Percentiles rank a stretch among this genome's conserved stretches.
phyloP scores from a whole-genome alignment of 2,888 invertebrate genomes.

The Alloscopus bannaensis region DNA sequence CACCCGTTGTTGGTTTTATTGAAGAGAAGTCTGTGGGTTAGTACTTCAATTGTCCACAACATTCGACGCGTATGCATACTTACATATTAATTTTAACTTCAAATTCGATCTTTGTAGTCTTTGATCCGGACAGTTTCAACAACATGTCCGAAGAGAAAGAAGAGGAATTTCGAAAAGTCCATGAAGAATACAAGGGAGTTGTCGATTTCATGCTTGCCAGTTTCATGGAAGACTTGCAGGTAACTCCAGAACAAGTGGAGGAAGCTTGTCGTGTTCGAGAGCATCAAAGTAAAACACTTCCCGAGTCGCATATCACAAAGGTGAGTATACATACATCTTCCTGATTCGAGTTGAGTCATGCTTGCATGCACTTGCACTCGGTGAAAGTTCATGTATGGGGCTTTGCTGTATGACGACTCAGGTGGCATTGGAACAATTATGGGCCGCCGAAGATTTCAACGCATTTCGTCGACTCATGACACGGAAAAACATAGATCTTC shows the following conservation, averaged over 20 bases:
- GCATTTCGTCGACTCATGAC: slow-evolving; percentile 95
- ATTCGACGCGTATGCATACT: background rate
- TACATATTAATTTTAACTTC: slow-evolving; percentile 1
- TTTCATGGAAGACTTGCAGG: slow-evolving; percentile 94
- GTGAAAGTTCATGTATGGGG: no score
- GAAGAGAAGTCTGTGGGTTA: slow-evolving; percentile 94
- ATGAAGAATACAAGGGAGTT: slow-evolving; percentile 91
- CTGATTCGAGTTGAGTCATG: background rate
- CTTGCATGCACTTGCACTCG: no score
- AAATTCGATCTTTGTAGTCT: slow-evolving; percentile 80
- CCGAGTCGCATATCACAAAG: slow-evolving; percentile 71
- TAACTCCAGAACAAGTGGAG: slow-evolving; percentile 91
- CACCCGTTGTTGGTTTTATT: slow-evolving; percentile 91
- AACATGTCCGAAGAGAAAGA: slow-evolving; percentile 79
- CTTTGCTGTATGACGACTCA: no score
- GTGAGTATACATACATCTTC: slow-evolving; percentile 33
- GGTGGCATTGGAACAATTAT: slow-evolving; percentile 85
- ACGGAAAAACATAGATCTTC: slow-evolving; percentile 92
- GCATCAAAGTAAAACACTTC: slow-evolving; percentile 74
- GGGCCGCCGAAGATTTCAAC: slow-evolving; percentile 94
- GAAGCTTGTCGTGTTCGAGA: slow-evolving; percentile 81
- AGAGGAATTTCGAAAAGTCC: slow-evolving; percentile 85
- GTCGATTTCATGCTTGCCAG: slow-evolving; percentile 94
- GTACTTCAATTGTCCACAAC: slow-evolving; percentile 74
- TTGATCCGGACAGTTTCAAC: slow-evolving; percentile 84